Evolutionary conservation across 2,113 vertebrate genomes (phyloP).

Genomic region (Notarius lentiginosus): DNA sequence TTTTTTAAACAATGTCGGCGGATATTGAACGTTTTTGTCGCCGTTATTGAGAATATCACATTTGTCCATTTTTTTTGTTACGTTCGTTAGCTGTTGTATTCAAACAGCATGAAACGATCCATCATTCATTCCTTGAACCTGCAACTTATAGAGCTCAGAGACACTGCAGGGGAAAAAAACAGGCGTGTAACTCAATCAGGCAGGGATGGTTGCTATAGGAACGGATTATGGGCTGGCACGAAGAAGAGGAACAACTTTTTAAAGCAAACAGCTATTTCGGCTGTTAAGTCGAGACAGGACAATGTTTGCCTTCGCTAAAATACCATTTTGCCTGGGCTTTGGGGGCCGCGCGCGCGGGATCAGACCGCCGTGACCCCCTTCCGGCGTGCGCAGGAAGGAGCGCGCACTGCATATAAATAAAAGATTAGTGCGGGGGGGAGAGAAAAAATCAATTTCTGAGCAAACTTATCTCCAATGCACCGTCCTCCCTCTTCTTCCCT

Average conservation of each 20-base stretch:
- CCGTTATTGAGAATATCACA: background rate
- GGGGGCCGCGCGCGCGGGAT: conserved; percentile 80
- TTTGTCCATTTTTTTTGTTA: background rate
- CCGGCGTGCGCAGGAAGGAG: conserved; percentile 73
- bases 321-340: conserved; percentile 93
- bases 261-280: conserved; percentile 84
- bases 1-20: background rate
- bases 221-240: conserved; percentile 69
- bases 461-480: conserved; percentile 92
- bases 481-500: conserved; percentile 71
- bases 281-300: conserved; percentile 86
- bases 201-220: conserved; percentile 66
- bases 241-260: conserved; percentile 76
- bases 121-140: background rate
- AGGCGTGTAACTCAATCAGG: background rate
- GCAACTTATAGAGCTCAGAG: background rate
- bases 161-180: background rate
- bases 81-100: background rate
- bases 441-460: conserved; percentile 90
- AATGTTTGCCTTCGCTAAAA: conserved; percentile 96
- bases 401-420: conserved; percentile 91
- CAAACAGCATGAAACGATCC: background rate
- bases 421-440: conserved; percentile 82
- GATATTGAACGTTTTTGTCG: background rate
- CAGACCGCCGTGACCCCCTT: conserved; percentile 83